A percentile compares a stretch with the other conserved stretches of the same genome.
Conservation (phyloP, 1,140 invertebrate genomes). For the Heterodera carotae region DNA sequence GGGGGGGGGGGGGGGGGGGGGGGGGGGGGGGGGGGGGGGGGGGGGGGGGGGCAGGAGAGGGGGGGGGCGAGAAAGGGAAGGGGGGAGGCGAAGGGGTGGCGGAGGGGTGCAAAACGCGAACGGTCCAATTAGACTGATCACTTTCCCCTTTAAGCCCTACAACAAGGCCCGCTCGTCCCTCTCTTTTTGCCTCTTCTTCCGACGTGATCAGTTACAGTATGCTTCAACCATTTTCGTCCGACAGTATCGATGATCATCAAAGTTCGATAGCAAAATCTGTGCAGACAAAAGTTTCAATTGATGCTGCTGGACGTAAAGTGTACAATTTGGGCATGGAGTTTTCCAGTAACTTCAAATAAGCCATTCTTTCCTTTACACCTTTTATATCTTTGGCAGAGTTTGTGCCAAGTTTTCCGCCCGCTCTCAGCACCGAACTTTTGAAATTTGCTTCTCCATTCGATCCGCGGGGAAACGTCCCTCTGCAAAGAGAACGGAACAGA, state of each 20-base stretch:
- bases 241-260: neutral
- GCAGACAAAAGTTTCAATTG: constrained; percentile 36
- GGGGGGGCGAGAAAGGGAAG: no score
- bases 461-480: neutral
- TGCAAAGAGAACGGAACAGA: constrained; percentile 34
- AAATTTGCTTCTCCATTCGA: constrained; percentile 9
- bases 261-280: neutral
- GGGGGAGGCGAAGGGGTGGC: no score
- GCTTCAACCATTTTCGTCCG: neutral
- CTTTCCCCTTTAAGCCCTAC: neutral
- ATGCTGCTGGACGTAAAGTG: constrained; percentile 35
- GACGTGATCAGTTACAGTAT: constrained; percentile 28
- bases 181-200: constrained; percentile 20
- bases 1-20: no score
- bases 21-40: no score
- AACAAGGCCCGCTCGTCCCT: neutral
- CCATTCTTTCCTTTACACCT: no score
- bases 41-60: no score
- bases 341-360: constrained; percentile 46
- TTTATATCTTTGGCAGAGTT: constrained; percentile 37
- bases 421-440: constrained; percentile 25
- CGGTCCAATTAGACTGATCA: no score
- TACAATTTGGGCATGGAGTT: constrained; percentile 49
- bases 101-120: no score
- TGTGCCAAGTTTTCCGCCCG: constrained; percentile 37